phyloP scores from a whole-genome alignment of 2,888 invertebrate genomes.

The Proisotoma minuta region DNA sequence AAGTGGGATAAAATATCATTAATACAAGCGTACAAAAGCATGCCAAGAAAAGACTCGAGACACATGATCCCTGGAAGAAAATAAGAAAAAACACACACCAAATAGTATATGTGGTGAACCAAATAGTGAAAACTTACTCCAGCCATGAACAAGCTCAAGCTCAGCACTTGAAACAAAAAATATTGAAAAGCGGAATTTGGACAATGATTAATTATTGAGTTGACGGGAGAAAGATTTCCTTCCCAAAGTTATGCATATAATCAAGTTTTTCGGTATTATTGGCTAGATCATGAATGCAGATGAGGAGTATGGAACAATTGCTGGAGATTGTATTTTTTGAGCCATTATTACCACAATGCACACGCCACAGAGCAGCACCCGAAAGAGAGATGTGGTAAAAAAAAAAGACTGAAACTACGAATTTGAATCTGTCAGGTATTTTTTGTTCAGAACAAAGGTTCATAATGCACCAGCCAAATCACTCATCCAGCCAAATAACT shows the following conservation, averaged over 20 bases:
- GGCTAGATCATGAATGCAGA: conserved; percentile 22
- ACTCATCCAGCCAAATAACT: not conserved
- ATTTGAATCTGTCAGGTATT: conserved; percentile 14
- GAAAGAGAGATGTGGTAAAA: not conserved
- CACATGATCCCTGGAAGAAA: conserved; percentile 1
- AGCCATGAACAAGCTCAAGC: not conserved
- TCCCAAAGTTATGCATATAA: not conserved
- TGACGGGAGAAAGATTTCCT: conserved; percentile 35
- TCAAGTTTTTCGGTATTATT: not conserved
- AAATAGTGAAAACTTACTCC: not conserved
- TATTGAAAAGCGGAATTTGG: conserved; percentile 40
- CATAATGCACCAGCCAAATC: conserved; percentile 13
- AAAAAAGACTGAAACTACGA: not conserved
- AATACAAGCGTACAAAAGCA: not conserved
- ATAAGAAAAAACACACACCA: not conserved
- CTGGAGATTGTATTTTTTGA: conserved; percentile 19
- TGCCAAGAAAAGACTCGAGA: not conserved
- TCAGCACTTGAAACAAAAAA: conserved; percentile 30
- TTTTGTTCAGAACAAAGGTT: not conserved
- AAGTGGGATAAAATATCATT: not conserved
- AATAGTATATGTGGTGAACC: no score
- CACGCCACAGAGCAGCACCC: not conserved
- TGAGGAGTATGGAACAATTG: conserved; percentile 17
- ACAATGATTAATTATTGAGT: conserved; percentile 48
- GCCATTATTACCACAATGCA: conserved; percentile 25